Evolutionary conservation across 2,888 invertebrate genomes (phyloP).

Genomic region (Hydrotaea cyrtoneurina): DNA sequence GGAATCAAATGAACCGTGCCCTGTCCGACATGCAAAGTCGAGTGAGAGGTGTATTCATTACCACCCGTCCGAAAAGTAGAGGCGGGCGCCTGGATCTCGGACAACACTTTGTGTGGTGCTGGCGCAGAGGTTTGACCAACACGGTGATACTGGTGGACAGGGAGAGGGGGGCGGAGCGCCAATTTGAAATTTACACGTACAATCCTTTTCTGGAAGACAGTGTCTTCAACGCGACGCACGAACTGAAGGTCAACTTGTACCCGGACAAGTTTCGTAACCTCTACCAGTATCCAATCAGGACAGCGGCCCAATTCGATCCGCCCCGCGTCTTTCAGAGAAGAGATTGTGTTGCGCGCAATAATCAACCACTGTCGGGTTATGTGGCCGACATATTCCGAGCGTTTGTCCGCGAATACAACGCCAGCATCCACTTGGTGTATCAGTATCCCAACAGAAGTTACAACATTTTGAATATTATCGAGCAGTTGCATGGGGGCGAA

Average conservation of each 20-base stretch:
- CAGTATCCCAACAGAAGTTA: constrained; percentile 63
- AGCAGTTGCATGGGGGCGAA: constrained; percentile 65
- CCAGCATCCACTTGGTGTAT: constrained; percentile 63
- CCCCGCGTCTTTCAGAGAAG: constrained; percentile 69
- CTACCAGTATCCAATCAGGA: constrained; percentile 67
- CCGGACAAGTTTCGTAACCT: constrained; percentile 69
- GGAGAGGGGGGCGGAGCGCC: neutral
- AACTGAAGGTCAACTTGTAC: neutral
- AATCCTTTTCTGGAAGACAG: constrained; percentile 65
- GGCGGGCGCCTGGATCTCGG: constrained; percentile 42
- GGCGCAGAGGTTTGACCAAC: constrained; percentile 70
- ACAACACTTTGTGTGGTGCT: constrained; percentile 72
- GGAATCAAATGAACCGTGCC: constrained; percentile 70
- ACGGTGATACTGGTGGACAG: constrained; percentile 68
- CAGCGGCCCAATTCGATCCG: constrained; percentile 69
- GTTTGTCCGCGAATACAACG: constrained; percentile 70
- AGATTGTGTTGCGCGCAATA: constrained; percentile 14
- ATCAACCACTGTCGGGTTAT: constrained; percentile 66
- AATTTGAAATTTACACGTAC: constrained; percentile 67
- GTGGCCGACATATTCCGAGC: constrained; percentile 69
- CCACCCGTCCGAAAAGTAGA: constrained; percentile 10
- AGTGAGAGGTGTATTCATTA: constrained; percentile 69
- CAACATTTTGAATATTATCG: constrained; percentile 66
- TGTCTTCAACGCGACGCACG: constrained; percentile 48
- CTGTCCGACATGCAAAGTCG: constrained; percentile 68